phyloP scores from a whole-genome alignment of 2,113 vertebrate genomes.

The Sterrhoptilus dennistouni region DNA sequence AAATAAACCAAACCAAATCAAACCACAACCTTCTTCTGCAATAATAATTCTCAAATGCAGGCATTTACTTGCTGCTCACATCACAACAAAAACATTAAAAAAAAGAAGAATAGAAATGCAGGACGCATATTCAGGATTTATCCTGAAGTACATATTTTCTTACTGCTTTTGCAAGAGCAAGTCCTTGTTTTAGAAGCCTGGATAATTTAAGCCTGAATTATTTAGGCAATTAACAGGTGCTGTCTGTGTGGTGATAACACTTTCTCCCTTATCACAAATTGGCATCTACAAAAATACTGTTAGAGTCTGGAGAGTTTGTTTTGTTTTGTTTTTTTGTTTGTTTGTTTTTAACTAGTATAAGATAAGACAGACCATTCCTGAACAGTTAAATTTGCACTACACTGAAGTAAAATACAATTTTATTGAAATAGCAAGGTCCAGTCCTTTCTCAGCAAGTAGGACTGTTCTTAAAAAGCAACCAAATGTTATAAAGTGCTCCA shows the following conservation, averaged over 20 bases:
- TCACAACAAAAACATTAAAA: neutral
- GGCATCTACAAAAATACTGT: neutral
- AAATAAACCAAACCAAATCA: neutral
- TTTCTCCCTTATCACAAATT: neutral
- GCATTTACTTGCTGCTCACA: neutral
- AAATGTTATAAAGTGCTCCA: neutral
- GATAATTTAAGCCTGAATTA: conserved; percentile 4
- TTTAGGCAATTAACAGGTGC: conserved; percentile 30
- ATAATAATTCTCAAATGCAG: neutral
- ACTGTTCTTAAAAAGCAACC: neutral
- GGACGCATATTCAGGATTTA: neutral
- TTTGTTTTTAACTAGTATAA: neutral
- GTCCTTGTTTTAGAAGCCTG: neutral
- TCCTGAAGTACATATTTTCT: neutral
- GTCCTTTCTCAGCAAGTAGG: neutral
- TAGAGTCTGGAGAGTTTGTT: neutral
- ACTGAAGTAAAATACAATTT: neutral
- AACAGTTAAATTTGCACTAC: neutral
- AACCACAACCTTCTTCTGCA: neutral
- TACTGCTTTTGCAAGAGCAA: neutral
- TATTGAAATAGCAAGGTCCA: neutral
- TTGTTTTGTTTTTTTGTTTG: neutral
- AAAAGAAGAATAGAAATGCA: neutral
- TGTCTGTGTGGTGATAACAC: neutral
- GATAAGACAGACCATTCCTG: neutral